phyloP scores from a whole-genome alignment of 2,797 vertebrate genomes.

The Sebastes flavidus region DNA sequence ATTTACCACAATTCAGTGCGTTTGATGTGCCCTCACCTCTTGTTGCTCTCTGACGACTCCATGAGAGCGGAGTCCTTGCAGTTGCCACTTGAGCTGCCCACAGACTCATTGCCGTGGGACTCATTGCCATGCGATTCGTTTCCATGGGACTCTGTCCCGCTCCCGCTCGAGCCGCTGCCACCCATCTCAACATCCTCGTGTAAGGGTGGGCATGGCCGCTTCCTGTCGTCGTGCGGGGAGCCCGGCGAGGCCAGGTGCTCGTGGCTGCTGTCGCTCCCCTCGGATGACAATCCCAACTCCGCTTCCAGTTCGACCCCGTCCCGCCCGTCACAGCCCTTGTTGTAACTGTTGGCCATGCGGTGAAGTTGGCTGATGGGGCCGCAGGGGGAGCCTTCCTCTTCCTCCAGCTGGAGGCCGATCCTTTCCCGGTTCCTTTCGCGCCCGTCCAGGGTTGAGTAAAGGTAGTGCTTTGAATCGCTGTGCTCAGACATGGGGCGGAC shows the following conservation, averaged over 20 bases:
- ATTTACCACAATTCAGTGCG: slow-evolving; percentile 1
- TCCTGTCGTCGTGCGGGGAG: slow-evolving; percentile 61
- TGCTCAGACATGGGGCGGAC: slow-evolving; percentile 70
- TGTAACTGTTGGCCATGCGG: slow-evolving; percentile 82
- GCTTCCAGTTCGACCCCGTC: slow-evolving; percentile 63
- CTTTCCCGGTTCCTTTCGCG: slow-evolving; percentile 41
- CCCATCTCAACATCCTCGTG: slow-evolving; percentile 91
- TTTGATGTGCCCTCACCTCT: slow-evolving; percentile 84
- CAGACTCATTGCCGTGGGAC: slow-evolving; percentile 86
- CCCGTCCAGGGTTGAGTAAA: slow-evolving; percentile 72
- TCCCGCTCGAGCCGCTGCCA: slow-evolving; percentile 86
- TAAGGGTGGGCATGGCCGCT: slow-evolving; percentile 64
- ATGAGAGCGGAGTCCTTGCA: slow-evolving; percentile 86
- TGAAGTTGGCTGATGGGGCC: slow-evolving; percentile 71
- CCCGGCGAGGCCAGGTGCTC: slow-evolving; percentile 52
- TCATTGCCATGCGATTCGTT: slow-evolving; percentile 86
- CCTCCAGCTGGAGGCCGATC: slow-evolving; percentile 61
- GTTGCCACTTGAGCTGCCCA: slow-evolving; percentile 81
- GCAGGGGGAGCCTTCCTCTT: slow-evolving; percentile 54
- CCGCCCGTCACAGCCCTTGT: slow-evolving; percentile 61
- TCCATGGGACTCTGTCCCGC: slow-evolving; percentile 85
- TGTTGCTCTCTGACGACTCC: slow-evolving; percentile 84
- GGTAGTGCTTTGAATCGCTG: slow-evolving; percentile 64
- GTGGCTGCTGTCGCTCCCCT: slow-evolving; percentile 81
- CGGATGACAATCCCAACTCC: slow-evolving; percentile 76